Conservation (phyloP, 2,888 invertebrate species). For the Galeopsomyia nigrocyanea region DNA sequence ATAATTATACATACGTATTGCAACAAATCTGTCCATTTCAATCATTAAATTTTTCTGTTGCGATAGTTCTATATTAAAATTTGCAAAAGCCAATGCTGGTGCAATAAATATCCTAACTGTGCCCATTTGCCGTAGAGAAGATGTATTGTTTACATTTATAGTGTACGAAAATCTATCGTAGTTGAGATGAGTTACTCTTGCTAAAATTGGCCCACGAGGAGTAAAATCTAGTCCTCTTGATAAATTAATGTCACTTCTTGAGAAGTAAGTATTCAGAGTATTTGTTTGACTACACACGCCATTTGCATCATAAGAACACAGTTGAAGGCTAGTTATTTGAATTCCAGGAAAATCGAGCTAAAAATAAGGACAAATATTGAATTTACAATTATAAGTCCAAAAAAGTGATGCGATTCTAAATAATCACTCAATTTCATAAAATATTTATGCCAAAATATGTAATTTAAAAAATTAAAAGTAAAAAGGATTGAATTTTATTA, state of each 20-base stretch:
- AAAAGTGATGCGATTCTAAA: too few species aligned
- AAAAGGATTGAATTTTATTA: not conserved
- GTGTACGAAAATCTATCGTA: conserved; percentile 79
- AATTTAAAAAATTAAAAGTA: not conserved
- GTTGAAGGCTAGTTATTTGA: conserved; percentile 71
- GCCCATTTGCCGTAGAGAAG: conserved; percentile 70
- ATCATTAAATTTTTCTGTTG: conserved; percentile 78
- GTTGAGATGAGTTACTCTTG: conserved; percentile 83
- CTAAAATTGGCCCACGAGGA: conserved; percentile 81
- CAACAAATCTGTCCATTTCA: conserved; percentile 80
- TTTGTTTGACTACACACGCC: conserved; percentile 14
- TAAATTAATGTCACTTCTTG: conserved; percentile 82
- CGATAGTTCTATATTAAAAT: conserved; percentile 73
- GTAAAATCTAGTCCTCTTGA: conserved; percentile 86
- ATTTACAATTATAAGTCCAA: not conserved
- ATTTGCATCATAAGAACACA: conserved; percentile 16
- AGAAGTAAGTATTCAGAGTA: conserved; percentile 80
- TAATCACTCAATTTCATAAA: too few species aligned
- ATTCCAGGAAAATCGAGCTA: conserved; percentile 78
- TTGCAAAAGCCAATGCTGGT: conserved; percentile 76
- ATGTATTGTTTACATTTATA: conserved; percentile 74
- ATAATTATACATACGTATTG: conserved; percentile 71
- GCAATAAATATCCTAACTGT: conserved; percentile 81
- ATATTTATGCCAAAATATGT: not conserved
- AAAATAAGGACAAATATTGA: conserved; percentile 4